Evolutionary conservation across 2,113 vertebrate species (phyloP).

Genomic region (Toxostoma redivivum): DNA sequence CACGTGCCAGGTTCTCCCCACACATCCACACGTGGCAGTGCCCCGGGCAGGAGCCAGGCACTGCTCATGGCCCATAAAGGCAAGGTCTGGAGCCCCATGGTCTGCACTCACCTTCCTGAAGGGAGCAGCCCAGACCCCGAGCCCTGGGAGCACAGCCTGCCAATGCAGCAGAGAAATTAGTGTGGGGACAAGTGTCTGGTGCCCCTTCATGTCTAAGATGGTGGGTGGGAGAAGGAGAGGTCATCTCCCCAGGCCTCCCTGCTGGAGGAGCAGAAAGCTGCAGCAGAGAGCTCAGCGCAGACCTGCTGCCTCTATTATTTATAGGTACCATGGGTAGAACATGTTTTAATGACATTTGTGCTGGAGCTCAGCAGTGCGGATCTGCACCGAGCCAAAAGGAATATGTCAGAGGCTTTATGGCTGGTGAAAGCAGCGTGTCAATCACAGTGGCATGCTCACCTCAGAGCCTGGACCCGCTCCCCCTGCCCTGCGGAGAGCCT

Average conservation of each 20-base stretch:
- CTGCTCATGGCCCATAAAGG: neutral
- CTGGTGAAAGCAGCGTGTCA: slow-evolving; percentile 13
- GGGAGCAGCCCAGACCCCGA: neutral
- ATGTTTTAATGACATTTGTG: slow-evolving; percentile 50
- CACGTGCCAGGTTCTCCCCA: neutral
- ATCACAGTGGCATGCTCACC: neutral
- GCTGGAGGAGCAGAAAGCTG: neutral
- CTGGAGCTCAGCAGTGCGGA: slow-evolving; percentile 12
- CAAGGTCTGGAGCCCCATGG: accelerated
- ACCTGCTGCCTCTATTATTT: slow-evolving; percentile 54
- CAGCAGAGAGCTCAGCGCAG: neutral
- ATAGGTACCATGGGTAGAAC: slow-evolving; percentile 51
- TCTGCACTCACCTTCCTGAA: neutral
- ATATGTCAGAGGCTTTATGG: neutral
- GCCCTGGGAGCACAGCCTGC: accelerated
- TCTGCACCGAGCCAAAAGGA: neutral
- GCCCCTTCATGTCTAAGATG: neutral
- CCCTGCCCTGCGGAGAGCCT: neutral
- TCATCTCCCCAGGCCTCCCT: neutral
- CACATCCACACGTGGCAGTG: accelerated
- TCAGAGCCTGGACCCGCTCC: neutral
- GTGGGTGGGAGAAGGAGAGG: neutral
- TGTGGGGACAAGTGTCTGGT: accelerated
- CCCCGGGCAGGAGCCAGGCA: neutral
- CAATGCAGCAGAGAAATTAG: neutral